phyloP scores from a whole-genome alignment of 2,797 vertebrate genomes.

The Pangasius djambal region DNA sequence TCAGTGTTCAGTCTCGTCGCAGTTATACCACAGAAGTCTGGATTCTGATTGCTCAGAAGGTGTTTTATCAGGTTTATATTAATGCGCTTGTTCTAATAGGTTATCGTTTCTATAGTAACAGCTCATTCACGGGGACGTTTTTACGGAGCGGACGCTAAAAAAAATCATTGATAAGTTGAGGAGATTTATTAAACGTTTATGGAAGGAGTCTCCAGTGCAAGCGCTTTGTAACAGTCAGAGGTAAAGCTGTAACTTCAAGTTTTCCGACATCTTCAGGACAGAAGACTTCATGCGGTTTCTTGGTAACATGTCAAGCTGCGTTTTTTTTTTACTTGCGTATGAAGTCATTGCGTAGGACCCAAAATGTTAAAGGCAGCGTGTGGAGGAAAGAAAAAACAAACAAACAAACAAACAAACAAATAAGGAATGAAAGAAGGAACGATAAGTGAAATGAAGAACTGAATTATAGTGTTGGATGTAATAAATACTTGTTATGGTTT shows the following conservation, averaged over 20 bases:
- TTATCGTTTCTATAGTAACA: neutral
- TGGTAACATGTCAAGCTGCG: neutral
- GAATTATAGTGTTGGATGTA: neutral
- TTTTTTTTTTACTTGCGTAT: too few species aligned
- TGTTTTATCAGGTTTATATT: too few species aligned
- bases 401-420: too few species aligned
- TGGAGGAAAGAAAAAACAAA: too few species aligned
- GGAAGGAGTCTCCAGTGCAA: neutral
- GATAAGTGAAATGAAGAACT: neutral
- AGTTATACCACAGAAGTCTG: neutral
- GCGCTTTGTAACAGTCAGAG: neutral
- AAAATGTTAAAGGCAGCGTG: neutral
- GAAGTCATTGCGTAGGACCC: too few species aligned
- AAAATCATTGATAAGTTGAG: neutral
- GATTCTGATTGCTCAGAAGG: neutral
- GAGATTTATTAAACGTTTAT: neutral
- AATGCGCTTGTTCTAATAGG: accelerated
- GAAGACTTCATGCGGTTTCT: neutral
- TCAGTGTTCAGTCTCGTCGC: neutral
- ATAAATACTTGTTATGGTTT: neutral
- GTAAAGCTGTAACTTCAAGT: neutral
- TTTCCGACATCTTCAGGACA: neutral
- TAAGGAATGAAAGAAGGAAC: neutral
- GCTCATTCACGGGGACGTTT: neutral
- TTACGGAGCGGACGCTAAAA: neutral